Evolutionary conservation across 2,113 vertebrate species (phyloP).

Genomic region (Diphyllodes magnificus): DNA sequence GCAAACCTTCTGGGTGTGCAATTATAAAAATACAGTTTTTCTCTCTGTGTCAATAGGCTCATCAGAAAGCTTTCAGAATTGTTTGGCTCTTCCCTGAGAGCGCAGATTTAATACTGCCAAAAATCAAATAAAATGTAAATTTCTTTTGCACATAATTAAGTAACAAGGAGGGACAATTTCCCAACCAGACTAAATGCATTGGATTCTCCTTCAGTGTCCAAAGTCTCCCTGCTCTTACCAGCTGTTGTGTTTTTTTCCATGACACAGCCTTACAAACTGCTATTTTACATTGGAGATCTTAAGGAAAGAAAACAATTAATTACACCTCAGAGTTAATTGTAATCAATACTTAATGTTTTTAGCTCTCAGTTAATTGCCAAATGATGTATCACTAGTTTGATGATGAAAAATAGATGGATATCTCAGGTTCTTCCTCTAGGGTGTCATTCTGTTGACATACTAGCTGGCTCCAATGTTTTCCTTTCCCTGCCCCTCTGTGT

Average conservation of each 20-base stretch:
- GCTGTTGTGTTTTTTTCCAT: background rate
- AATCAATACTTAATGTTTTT: constrained; percentile 68
- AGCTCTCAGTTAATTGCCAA: constrained; percentile 65
- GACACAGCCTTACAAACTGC: background rate
- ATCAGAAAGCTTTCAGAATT: background rate
- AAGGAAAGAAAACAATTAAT: constrained; percentile 62
- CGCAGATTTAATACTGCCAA: background rate
- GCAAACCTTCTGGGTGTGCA: background rate
- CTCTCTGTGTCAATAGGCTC: background rate
- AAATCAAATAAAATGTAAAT: background rate
- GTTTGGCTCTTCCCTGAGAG: background rate
- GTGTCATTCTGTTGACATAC: background rate
- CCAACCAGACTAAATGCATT: background rate
- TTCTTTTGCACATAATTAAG: background rate
- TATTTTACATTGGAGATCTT: background rate
- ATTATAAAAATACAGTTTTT: background rate
- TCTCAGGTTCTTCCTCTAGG: constrained; percentile 34
- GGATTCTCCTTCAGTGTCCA: background rate
- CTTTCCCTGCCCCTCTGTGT: background rate
- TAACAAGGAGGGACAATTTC: background rate
- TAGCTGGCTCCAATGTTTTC: background rate
- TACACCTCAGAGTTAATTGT: constrained; percentile 56
- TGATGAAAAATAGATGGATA: constrained; percentile 54
- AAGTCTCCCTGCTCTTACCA: background rate
- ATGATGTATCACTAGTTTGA: constrained; percentile 50